phyloP scores from a whole-genome alignment of 1,140 invertebrate species.

The Linepithema humile region DNA sequence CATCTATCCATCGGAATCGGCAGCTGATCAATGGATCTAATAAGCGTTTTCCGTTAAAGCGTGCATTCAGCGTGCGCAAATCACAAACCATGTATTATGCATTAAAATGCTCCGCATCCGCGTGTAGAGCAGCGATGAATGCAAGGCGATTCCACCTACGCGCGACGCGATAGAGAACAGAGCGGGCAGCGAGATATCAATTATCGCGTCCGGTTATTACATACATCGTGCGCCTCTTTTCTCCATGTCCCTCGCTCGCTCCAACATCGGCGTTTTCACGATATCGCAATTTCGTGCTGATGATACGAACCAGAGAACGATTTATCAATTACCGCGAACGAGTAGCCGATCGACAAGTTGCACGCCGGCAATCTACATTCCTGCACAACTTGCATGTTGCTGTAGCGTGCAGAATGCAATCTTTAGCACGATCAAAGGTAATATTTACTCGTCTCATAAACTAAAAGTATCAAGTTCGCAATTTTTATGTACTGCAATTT shows the following conservation, averaged over 20 bases:
- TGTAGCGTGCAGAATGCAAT: background rate
- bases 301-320: background rate
- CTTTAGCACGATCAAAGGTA: background rate
- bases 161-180: conserved; percentile 71
- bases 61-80: conserved; percentile 19
- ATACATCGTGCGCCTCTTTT: conserved; percentile 41
- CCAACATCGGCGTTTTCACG: conserved; percentile 9
- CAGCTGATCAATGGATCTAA: conserved; percentile 44
- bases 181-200: conserved; percentile 72
- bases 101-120: conserved; percentile 65
- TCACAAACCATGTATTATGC: conserved; percentile 56
- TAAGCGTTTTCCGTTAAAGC: conserved; percentile 36
- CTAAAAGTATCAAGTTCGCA: background rate
- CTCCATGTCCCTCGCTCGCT: background rate
- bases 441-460: conserved; percentile 9
- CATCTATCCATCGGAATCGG: conserved; percentile 14
- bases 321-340: conserved; percentile 34
- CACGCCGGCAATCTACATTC: background rate
- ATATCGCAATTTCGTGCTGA: conserved; percentile 26
- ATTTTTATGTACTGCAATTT: background rate
- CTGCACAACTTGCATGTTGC: too few relatives aligned
- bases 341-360: background rate
- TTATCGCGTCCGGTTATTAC: conserved; percentile 77
- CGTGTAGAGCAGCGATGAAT: conserved; percentile 59
- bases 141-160: conserved; percentile 72